Evolutionary conservation across 2,113 vertebrate species (phyloP).

Genomic region (Periophthalmus modestus): DNA sequence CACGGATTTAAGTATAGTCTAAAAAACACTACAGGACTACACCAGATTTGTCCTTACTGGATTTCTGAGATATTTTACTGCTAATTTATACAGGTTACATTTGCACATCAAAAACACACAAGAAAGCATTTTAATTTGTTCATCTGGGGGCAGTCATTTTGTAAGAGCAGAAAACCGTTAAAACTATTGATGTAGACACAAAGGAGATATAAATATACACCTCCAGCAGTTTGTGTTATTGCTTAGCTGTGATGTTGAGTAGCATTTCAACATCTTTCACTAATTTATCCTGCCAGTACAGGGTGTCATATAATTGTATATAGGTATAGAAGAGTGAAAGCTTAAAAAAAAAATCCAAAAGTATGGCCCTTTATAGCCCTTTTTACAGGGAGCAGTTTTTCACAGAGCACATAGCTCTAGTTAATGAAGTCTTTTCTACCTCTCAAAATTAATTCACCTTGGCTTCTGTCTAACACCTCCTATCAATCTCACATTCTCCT

Average conservation of each 20-base stretch:
- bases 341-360: no score
- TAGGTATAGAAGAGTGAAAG: no score
- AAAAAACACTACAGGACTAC: conserved; percentile 23
- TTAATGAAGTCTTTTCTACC: not conserved
- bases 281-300: not conserved
- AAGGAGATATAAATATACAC: no score
- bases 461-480: conserved; percentile 18
- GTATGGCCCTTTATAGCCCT: no score
- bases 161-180: no score
- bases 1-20: not conserved
- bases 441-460: conserved; percentile 20
- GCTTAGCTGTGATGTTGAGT: no score
- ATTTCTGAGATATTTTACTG: not conserved
- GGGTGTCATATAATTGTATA: not conserved
- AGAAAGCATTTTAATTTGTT: no score
- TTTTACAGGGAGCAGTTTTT: not conserved
- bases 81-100: no score
- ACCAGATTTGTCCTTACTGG: not conserved
- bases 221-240: no score
- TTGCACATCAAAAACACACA: no score
- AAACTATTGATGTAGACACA: no score
- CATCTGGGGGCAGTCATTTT: no score
- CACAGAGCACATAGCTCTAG: not conserved
- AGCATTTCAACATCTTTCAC: not conserved
- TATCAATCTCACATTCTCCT: conserved; percentile 36